Percentiles rank a stretch among this genome's conserved stretches.
These are phyloP conservation scores for Chydorus sphaericus DNA, from an alignment of 2,888 invertebrate species.

Conservation along the genomic window DNA sequence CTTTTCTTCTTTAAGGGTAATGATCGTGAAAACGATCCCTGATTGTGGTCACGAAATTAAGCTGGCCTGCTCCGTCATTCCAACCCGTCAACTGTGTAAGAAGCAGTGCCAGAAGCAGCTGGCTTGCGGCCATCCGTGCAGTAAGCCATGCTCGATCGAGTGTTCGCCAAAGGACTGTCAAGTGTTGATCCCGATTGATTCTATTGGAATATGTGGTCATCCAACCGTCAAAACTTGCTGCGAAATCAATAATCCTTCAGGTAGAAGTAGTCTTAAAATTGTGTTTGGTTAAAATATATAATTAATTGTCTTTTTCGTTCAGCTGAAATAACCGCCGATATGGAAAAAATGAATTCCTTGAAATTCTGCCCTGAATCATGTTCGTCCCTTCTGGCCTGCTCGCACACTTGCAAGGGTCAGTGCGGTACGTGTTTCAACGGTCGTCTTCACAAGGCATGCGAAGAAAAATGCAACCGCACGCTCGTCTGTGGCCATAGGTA, in stretches of 20 bases:
- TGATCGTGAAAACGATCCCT: conserved; percentile 33
- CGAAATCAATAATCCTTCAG: neutral
- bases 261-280: neutral
- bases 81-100: conserved; percentile 8
- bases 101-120: conserved; percentile 20
- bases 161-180: conserved; percentile 25
- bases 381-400: conserved; percentile 31
- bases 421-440: conserved; percentile 43
- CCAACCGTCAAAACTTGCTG: neutral
- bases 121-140: conserved; percentile 38
- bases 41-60: conserved; percentile 33
- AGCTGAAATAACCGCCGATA: neutral
- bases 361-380: conserved; percentile 35
- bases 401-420: conserved; percentile 37
- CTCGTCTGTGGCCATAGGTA: conserved; percentile 46
- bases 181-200: neutral
- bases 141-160: conserved; percentile 27
- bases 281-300: neutral
- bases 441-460: conserved; percentile 43
- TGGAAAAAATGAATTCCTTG: neutral
- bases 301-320: too few species aligned
- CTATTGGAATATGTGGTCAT: conserved; percentile 10
- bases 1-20: conserved; percentile 29
- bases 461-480: conserved; percentile 36
- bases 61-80: conserved; percentile 19